Evolutionary conservation across 2,888 invertebrate genomes (phyloP).

Genomic region (Ethmia dodecea): DNA sequence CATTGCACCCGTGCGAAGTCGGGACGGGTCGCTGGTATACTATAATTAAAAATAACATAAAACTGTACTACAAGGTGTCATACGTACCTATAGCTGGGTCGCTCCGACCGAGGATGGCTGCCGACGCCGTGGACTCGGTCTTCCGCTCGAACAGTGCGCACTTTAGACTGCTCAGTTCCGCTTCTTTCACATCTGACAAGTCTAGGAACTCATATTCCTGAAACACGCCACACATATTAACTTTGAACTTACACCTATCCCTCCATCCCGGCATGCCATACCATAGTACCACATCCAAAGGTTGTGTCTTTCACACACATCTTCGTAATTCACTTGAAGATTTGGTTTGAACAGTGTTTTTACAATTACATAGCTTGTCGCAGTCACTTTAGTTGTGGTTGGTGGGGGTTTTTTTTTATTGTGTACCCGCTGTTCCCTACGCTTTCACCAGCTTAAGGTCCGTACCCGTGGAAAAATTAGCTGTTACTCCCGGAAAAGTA

Average conservation of each 20-base stretch:
- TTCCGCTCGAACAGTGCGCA: conserved; percentile 74
- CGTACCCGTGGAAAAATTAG: too few relatives aligned
- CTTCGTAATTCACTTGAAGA: too few relatives aligned
- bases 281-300: background rate
- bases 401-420: too few relatives aligned
- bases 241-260: conserved; percentile 16
- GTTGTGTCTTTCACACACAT: background rate
- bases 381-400: too few relatives aligned
- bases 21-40: too few relatives aligned
- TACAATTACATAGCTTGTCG: too few relatives aligned
- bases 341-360: too few relatives aligned
- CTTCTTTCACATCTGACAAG: conserved; percentile 83
- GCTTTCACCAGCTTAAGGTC: too few relatives aligned
- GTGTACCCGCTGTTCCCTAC: too few relatives aligned
- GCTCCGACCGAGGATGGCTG: conserved; percentile 40
- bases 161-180: conserved; percentile 80
- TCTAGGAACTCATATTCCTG: conserved; percentile 86
- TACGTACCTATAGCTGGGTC: conserved; percentile 54
- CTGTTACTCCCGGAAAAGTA: too few relatives aligned
- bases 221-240: conserved; percentile 52
- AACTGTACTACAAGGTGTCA: background rate
- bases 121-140: conserved; percentile 42
- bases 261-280: background rate
- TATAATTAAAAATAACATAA: too few relatives aligned
- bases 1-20: too few relatives aligned